Evolutionary conservation across 1,140 invertebrate genomes (phyloP).

Genomic region (Drosophila pseudoananassae): DNA sequence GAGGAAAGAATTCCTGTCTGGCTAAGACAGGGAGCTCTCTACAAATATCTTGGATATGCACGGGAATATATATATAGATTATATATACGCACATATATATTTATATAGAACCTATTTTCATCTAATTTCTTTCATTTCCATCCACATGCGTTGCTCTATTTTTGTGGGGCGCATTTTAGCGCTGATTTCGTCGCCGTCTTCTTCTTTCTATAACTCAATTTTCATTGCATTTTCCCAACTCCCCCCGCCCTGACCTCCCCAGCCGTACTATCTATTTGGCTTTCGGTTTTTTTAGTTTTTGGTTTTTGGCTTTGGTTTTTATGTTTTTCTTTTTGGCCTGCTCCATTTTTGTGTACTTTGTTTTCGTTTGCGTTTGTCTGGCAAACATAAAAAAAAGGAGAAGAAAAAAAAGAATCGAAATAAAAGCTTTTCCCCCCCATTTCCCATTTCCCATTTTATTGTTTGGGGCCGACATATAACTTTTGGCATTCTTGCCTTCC

Average conservation of each 20-base stretch:
- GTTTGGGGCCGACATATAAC: constrained; percentile 24
- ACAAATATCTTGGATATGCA: constrained; percentile 52
- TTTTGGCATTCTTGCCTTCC: constrained; percentile 34
- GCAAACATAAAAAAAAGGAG: constrained; percentile 26
- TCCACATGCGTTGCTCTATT: constrained; percentile 74
- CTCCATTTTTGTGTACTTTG: constrained; percentile 43
- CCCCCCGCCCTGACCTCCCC: not conserved
- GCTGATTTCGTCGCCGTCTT: constrained; percentile 51
- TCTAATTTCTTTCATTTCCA: constrained; percentile 78
- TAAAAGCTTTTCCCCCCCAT: constrained; percentile 34
- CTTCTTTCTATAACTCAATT: constrained; percentile 70
- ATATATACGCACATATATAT: constrained; percentile 32
- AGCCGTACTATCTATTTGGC: constrained; percentile 23
- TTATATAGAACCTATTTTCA: constrained; percentile 76
- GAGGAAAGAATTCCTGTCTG: constrained; percentile 67
- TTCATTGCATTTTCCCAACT: constrained; percentile 45
- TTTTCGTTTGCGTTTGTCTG: constrained; percentile 45
- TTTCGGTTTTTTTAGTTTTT: constrained; percentile 38
- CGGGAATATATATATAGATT: constrained; percentile 47
- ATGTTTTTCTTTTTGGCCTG: constrained; percentile 31
- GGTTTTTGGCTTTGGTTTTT: constrained; percentile 36
- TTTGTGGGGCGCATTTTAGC: constrained; percentile 65
- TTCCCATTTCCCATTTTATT: constrained; percentile 2
- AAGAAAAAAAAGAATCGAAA: constrained; percentile 24
- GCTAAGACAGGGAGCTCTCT: constrained; percentile 47